Conservation (phyloP, 1,140 invertebrate genomes). For the Neoseiulus cucumeris region DNA sequence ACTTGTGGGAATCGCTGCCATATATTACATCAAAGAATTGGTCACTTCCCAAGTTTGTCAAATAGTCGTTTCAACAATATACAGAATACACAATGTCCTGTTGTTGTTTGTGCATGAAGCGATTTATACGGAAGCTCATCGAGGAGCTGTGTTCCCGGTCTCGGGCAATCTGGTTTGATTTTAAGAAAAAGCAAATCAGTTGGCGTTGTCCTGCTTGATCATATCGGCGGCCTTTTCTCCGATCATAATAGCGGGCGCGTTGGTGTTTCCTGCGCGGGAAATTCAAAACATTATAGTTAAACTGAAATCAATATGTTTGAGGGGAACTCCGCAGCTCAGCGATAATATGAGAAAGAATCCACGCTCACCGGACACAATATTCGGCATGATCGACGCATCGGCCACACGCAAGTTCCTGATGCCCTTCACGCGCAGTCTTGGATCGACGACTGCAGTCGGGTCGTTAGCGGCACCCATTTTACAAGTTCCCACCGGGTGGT, state of each 20-base stretch:
- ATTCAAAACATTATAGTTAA: background rate
- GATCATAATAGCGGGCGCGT: constrained; percentile 34
- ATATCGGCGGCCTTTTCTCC: constrained; percentile 33
- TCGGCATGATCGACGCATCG: constrained; percentile 21
- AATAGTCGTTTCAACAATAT: too few species aligned
- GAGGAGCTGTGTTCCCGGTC: too few species aligned
- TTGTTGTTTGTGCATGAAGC: too few species aligned
- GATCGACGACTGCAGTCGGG: constrained; percentile 36
- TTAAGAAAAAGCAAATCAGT: too few species aligned
- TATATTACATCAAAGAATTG: too few species aligned
- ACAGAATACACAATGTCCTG: too few species aligned
- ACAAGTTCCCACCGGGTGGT: constrained; percentile 57
- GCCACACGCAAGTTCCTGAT: constrained; percentile 18
- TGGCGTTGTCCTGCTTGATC: constrained; percentile 27
- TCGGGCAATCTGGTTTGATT: too few species aligned
- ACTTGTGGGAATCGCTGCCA: too few species aligned
- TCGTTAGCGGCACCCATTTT: constrained; percentile 57
- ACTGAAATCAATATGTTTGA: background rate
- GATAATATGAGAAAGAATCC: background rate
- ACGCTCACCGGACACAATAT: background rate
- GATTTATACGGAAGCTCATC: too few species aligned
- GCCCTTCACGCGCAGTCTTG: constrained; percentile 30
- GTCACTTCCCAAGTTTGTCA: too few species aligned
- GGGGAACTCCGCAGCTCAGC: background rate
- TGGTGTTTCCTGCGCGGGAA: constrained; percentile 30